Conservation (phyloP, 2,888 invertebrate species). For the Plebejus melissa region DNA sequence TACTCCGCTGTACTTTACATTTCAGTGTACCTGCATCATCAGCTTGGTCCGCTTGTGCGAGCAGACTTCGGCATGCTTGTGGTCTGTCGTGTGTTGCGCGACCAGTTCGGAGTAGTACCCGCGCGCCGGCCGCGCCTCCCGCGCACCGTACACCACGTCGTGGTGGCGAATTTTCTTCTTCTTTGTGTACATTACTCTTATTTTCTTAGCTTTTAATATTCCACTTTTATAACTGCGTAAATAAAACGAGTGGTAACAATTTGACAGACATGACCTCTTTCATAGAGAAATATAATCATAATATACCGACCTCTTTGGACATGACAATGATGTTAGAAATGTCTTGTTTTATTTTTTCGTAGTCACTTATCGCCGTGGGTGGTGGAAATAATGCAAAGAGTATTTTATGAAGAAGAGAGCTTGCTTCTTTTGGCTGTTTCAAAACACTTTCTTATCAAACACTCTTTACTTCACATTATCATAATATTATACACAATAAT, state of each 20-base stretch:
- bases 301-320: no score
- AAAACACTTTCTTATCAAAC: no score
- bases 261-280: not conserved
- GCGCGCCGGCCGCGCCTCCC: slow-evolving; percentile 60
- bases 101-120: slow-evolving; percentile 82
- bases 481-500: no score
- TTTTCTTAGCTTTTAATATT: slow-evolving; percentile 8
- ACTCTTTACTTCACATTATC: no score
- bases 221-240: not conserved
- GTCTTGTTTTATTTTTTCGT: not conserved
- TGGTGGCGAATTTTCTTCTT: slow-evolving; percentile 61
- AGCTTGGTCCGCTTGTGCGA: slow-evolving; percentile 67
- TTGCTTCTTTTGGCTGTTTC: no score
- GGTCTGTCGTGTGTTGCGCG: slow-evolving; percentile 69
- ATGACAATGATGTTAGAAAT: not conserved
- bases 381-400: not conserved
- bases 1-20: not conserved
- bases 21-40: slow-evolving; percentile 53
- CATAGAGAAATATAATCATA: no score
- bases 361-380: not conserved
- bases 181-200: slow-evolving; percentile 55
- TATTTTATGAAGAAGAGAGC: not conserved
- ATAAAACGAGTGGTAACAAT: not conserved
- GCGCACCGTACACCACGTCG: slow-evolving; percentile 61
- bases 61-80: slow-evolving; percentile 53